A percentile compares a stretch with the other conserved stretches of the same genome.
These are phyloP conservation scores for Automeris io DNA, from an alignment of 2,888 invertebrate species.

Conservation along the genomic window DNA sequence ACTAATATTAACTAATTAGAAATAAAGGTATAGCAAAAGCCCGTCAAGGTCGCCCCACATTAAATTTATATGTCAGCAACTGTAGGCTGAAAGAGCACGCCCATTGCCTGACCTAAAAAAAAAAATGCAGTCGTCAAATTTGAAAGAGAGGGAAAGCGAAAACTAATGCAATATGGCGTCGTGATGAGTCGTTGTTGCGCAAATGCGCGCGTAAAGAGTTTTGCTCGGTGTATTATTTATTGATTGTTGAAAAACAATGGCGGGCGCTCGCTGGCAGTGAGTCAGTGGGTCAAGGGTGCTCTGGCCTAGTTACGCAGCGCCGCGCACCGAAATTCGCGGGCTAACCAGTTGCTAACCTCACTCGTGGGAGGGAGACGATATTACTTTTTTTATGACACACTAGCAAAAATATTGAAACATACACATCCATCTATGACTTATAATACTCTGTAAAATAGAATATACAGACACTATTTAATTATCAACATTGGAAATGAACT, in stretches of 20 bases:
- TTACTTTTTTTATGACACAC: constrained; percentile 3
- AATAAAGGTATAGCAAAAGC: constrained; percentile 38
- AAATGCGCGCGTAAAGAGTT: constrained; percentile 60
- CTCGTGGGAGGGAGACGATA: constrained; percentile 34
- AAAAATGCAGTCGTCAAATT: constrained; percentile 35
- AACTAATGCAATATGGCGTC: constrained; percentile 35
- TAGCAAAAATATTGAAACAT: background rate
- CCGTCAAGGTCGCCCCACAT: constrained; percentile 44
- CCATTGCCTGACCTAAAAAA: constrained; percentile 36
- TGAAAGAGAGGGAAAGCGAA: constrained; percentile 45
- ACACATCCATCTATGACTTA: background rate
- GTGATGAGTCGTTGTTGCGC: constrained; percentile 58
- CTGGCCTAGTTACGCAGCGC: constrained; percentile 66
- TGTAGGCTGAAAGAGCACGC: constrained; percentile 20
- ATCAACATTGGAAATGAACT: too few relatives aligned
- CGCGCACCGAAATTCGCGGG: constrained; percentile 71
- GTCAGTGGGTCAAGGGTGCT: constrained; percentile 74
- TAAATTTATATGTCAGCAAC: constrained; percentile 42
- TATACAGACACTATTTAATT: too few relatives aligned
- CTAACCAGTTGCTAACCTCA: constrained; percentile 66
- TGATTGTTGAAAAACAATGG: constrained; percentile 76
- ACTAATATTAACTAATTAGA: too few relatives aligned
- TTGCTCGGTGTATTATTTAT: constrained; percentile 70
- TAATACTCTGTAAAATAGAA: too few relatives aligned
- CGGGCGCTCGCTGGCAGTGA: constrained; percentile 68